Conservation (phyloP, 1,140 invertebrate species). For the Atta cephalotes region DNA sequence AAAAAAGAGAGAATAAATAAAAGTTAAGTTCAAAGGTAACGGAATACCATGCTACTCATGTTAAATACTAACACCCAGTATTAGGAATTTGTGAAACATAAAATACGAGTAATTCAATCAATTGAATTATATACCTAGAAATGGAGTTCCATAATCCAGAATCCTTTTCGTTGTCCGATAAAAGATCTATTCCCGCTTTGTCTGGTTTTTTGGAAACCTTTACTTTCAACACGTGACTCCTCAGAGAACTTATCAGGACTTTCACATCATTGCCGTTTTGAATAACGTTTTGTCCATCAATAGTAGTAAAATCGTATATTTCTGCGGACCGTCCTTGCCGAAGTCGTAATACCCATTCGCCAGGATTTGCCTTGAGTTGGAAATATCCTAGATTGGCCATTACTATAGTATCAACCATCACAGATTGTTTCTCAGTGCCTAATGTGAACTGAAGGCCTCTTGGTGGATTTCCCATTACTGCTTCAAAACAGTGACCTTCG, state of each 20-base stretch:
- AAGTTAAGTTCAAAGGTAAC: constrained; percentile 75
- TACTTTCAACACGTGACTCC: constrained; percentile 96
- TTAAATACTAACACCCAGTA: constrained; percentile 43
- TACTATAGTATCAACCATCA: constrained; percentile 98
- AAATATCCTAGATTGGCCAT: constrained; percentile 99
- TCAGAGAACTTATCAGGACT: constrained; percentile 95
- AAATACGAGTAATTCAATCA: neutral
- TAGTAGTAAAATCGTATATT: constrained; percentile 94
- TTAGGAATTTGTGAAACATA: constrained; percentile 18
- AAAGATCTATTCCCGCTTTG: constrained; percentile 93
- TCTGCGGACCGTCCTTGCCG: constrained; percentile 97
- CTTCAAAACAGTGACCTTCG: constrained; percentile 98
- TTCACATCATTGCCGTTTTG: constrained; percentile 91
- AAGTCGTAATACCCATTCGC: constrained; percentile 95
- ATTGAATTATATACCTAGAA: constrained; percentile 90
- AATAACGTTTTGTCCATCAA: constrained; percentile 86
- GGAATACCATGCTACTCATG: constrained; percentile 49
- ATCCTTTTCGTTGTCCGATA: constrained; percentile 91
- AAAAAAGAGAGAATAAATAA: constrained; percentile 80
- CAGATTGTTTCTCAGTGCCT: constrained; percentile 93
- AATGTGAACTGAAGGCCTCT: constrained; percentile 98
- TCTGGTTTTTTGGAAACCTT: constrained; percentile 96
- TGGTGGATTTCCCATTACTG: constrained; percentile 95
- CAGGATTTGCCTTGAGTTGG: constrained; percentile 99
- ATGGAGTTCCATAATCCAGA: constrained; percentile 97